Percentiles rank a stretch among this genome's conserved stretches.
Conservation (phyloP, 2,113 vertebrate species). For the Tauraco erythrolophus region DNA sequence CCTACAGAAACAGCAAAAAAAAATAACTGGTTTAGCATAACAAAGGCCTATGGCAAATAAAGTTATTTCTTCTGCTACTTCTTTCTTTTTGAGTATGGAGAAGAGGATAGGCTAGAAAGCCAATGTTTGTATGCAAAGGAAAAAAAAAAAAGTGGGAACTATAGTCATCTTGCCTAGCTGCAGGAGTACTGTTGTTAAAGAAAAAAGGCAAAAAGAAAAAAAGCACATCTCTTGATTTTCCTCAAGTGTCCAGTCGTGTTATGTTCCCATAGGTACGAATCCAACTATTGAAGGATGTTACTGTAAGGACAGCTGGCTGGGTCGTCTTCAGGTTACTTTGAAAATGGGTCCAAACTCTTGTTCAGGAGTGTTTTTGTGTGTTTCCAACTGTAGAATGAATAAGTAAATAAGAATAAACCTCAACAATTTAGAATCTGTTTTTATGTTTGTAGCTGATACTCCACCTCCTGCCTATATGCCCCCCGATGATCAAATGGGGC, state of each 20-base stretch:
- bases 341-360: neutral
- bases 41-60: too few species aligned
- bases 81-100: neutral
- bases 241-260: neutral
- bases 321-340: neutral
- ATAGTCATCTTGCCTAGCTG: neutral
- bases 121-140: neutral
- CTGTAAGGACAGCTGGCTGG: neutral
- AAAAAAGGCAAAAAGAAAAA: neutral
- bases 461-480: conserved; percentile 98
- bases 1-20: neutral
- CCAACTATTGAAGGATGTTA: neutral
- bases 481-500: conserved; percentile 94
- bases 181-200: neutral
- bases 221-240: neutral
- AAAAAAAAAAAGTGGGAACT: neutral
- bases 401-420: too few species aligned
- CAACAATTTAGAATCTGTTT: too few species aligned
- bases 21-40: neutral
- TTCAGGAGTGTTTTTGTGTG: neutral
- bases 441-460: conserved; percentile 87
- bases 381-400: neutral
- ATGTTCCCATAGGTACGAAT: neutral
- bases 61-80: neutral
- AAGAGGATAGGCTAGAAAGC: neutral